phyloP scores from a whole-genome alignment of 1,140 invertebrate genomes.

The Trissolcus basalis region DNA sequence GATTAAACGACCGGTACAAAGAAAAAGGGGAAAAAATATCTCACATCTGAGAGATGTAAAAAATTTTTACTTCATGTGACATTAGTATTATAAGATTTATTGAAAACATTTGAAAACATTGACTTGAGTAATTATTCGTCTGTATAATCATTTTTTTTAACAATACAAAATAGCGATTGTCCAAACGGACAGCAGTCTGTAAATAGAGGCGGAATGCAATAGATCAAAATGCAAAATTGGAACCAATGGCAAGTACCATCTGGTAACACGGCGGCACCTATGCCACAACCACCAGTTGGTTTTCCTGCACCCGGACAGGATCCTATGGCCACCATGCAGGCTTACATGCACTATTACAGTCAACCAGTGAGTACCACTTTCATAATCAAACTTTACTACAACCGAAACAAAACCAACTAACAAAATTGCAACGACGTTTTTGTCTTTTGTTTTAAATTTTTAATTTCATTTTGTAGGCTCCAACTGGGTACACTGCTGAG shows the following conservation, averaged over 20 bases:
- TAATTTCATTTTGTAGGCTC: slow-evolving; percentile 67
- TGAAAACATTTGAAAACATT: too few species aligned
- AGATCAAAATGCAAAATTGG: slow-evolving; percentile 75
- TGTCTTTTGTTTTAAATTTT: too few species aligned
- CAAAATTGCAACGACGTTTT: too few species aligned
- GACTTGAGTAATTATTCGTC: too few species aligned
- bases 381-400: neutral
- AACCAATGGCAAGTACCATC: slow-evolving; percentile 74
- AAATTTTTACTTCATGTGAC: too few species aligned
- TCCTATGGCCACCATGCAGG: slow-evolving; percentile 73
- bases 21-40: too few species aligned
- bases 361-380: slow-evolving; percentile 72
- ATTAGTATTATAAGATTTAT: too few species aligned
- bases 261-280: slow-evolving; percentile 65
- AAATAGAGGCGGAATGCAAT: slow-evolving; percentile 65
- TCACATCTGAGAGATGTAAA: too few species aligned
- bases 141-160: slow-evolving; percentile 59
- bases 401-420: too few species aligned
- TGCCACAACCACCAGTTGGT: slow-evolving; percentile 73
- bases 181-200: slow-evolving; percentile 65
- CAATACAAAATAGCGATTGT: slow-evolving; percentile 67
- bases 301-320: slow-evolving; percentile 69
- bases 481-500: slow-evolving; percentile 81
- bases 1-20: too few species aligned
- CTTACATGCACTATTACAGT: slow-evolving; percentile 75